Percentiles rank a stretch among this genome's conserved stretches.
phyloP scores from a whole-genome alignment of 2,888 invertebrate species.

The Drosophila lacicola region DNA sequence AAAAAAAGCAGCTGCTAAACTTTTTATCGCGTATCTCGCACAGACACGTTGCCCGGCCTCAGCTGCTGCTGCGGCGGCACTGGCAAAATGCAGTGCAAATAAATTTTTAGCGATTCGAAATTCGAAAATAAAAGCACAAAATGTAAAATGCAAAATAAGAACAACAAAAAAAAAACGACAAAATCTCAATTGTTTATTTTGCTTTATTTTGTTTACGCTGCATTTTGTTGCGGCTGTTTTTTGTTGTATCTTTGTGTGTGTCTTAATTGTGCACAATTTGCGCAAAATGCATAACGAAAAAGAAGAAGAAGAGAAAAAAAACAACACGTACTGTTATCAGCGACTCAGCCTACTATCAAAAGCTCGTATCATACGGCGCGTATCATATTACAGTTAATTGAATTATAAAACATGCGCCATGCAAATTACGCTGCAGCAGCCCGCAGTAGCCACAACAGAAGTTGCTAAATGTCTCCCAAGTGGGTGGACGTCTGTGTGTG shows the following conservation, averaged over 20 bases:
- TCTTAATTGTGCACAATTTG: slow-evolving; percentile 58
- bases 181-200: slow-evolving; percentile 17
- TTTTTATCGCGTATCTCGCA: slow-evolving; percentile 58
- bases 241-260: slow-evolving; percentile 33
- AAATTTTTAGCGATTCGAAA: slow-evolving; percentile 48
- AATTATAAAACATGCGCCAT: slow-evolving; percentile 63
- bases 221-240: slow-evolving; percentile 35
- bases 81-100: slow-evolving; percentile 59
- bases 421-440: slow-evolving; percentile 44
- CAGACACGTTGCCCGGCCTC: slow-evolving; percentile 35
- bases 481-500: not conserved
- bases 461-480: slow-evolving; percentile 27
- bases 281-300: slow-evolving; percentile 36
- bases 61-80: slow-evolving; percentile 16
- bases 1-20: slow-evolving; percentile 49
- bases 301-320: not conserved
- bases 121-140: slow-evolving; percentile 51
- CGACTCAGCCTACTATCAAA: slow-evolving; percentile 17
- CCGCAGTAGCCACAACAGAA: slow-evolving; percentile 29
- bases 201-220: slow-evolving; percentile 43
- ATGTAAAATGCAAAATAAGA: not conserved
- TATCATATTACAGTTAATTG: slow-evolving; percentile 74
- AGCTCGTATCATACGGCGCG: slow-evolving; percentile 34
- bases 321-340: slow-evolving; percentile 37
- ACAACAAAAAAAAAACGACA: slow-evolving; percentile 13